Evolutionary conservation across 2,888 invertebrate species (phyloP).

Genomic region (Tricholauxania praeusta): DNA sequence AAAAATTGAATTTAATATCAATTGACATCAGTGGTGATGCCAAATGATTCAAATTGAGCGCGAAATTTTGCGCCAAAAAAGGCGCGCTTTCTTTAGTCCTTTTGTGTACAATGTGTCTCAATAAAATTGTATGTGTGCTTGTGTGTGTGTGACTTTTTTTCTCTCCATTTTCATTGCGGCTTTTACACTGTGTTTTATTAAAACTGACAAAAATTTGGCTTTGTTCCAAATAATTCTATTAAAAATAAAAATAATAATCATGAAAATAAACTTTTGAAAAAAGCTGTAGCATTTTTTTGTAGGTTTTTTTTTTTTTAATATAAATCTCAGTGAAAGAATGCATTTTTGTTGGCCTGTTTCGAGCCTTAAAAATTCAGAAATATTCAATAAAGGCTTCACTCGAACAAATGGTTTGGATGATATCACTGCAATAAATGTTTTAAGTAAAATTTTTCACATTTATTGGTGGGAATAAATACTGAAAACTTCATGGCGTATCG

Average conservation of each 20-base stretch:
- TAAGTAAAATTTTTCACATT: too few relatives aligned
- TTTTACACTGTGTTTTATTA: slow-evolving; percentile 12
- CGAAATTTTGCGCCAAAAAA: neutral
- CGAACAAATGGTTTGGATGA: too few relatives aligned
- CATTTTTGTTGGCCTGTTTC: neutral
- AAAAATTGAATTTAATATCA: neutral
- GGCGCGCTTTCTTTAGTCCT: neutral
- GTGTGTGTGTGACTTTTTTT: neutral
- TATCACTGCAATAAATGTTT: too few relatives aligned
- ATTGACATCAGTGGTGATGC: slow-evolving; percentile 10
- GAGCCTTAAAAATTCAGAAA: neutral
- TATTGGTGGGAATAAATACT: too few relatives aligned
- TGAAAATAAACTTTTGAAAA: neutral
- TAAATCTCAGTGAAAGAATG: neutral
- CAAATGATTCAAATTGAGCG: slow-evolving; percentile 8
- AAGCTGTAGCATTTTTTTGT: neutral
- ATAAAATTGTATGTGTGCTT: neutral
- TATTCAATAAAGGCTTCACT: neutral
- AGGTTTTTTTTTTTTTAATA: neutral
- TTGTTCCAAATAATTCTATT: slow-evolving; percentile 1
- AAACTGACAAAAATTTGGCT: slow-evolving; percentile 13
- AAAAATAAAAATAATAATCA: neutral
- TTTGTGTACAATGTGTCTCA: neutral
- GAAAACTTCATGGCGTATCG: too few relatives aligned
- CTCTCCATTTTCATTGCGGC: neutral